phyloP scores from a whole-genome alignment of 1,140 invertebrate species.

The Sycophaga agraensis region DNA sequence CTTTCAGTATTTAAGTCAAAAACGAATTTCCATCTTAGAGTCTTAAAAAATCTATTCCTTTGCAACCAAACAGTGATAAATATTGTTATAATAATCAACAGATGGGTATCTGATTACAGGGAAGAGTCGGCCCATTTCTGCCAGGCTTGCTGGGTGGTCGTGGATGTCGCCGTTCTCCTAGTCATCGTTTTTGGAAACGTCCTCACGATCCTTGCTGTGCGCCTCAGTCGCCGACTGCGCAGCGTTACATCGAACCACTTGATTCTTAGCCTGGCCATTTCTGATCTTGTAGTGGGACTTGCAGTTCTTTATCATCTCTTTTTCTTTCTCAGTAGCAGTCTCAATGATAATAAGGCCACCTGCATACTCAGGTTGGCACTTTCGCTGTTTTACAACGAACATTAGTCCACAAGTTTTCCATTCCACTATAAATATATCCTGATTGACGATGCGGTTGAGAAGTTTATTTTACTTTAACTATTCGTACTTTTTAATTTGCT shows the following conservation, averaged over 20 bases:
- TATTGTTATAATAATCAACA: too few species aligned
- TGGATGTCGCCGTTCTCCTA: constrained; percentile 64
- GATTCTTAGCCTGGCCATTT: constrained; percentile 72
- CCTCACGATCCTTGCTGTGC: constrained; percentile 70
- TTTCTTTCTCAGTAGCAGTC: constrained; percentile 65
- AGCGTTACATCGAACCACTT: constrained; percentile 71
- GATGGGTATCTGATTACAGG: too few species aligned
- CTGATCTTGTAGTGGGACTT: constrained; percentile 72
- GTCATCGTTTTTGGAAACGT: constrained; percentile 70
- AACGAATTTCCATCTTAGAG: too few species aligned
- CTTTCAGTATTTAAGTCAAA: too few species aligned
- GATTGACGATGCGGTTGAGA: too few species aligned
- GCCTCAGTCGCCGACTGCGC: constrained; percentile 65
- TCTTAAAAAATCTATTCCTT: too few species aligned
- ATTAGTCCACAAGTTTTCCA: too few species aligned
- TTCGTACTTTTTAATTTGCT: too few species aligned
- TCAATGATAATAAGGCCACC: constrained; percentile 61
- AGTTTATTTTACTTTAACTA: too few species aligned
- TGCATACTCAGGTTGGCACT: constrained; percentile 65
- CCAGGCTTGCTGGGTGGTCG: constrained; percentile 15
- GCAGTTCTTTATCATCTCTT: constrained; percentile 73
- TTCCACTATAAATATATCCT: too few species aligned
- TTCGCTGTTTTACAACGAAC: too few species aligned
- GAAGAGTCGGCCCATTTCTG: not conserved
- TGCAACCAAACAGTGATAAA: too few species aligned